phyloP scores from a whole-genome alignment of 2,113 vertebrate genomes.

The Pygoscelis antarcticus region DNA sequence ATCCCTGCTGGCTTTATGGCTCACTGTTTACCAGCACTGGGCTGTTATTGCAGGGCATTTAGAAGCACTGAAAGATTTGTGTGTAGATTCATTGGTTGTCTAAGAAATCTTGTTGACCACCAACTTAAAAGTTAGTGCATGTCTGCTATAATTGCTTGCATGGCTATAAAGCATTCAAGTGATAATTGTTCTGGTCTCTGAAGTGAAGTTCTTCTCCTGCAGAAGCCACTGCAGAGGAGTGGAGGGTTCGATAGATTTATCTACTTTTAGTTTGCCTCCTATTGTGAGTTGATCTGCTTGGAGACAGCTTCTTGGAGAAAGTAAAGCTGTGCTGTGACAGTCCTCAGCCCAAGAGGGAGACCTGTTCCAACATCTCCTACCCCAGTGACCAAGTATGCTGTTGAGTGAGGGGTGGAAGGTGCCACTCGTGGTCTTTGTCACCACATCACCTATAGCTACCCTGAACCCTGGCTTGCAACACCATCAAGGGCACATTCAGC shows the following conservation, averaged over 20 bases:
- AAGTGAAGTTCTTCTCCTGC: neutral
- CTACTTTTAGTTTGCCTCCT: neutral
- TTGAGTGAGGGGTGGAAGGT: neutral
- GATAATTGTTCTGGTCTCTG: neutral
- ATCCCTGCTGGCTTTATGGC: slow-evolving; percentile 9
- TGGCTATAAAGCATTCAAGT: slow-evolving; percentile 25
- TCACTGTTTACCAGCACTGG: neutral
- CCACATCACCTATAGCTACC: neutral
- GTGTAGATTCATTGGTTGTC: neutral
- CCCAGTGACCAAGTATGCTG: neutral
- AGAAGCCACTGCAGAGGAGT: fast-evolving
- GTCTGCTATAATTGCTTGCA: slow-evolving; percentile 27
- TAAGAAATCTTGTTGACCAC: neutral
- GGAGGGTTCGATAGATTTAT: neutral
- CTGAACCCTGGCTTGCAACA: neutral
- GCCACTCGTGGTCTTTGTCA: neutral
- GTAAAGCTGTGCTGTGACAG: neutral
- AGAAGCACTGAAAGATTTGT: slow-evolving; percentile 19
- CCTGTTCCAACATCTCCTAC: neutral
- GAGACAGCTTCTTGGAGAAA: neutral
- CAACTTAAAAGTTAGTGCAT: neutral
- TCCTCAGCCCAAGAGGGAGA: neutral
- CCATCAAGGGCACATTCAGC: neutral
- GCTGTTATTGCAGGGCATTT: neutral
- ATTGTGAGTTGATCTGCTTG: neutral